Base-by-base conservation (phyloP, 2,797 vertebrate species). In the Propithecus deckenii region DNA sequence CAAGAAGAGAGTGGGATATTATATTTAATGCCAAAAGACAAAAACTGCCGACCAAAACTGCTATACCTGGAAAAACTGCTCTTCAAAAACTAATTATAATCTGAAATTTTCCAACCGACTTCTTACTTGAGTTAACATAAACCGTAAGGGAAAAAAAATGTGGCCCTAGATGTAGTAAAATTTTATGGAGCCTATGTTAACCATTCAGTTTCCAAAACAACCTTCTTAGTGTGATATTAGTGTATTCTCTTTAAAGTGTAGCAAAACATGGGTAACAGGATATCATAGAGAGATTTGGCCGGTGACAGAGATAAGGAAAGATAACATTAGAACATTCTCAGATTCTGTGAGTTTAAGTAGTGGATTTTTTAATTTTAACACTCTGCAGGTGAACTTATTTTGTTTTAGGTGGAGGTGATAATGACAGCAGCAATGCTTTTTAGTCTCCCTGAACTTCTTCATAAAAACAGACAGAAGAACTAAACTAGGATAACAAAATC, bases 311-410 rank as follows among this genome's bases (percentile, higher is more conserved):
- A 85, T 69, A 52, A 90, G 32, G 57, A 63, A 80, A 43, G 5
- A 61, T 35, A 79, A n/a, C 46, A 46, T 63, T 72, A 67, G 48
- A 75, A 87, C 18, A 80, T 55, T 48, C 35, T 32, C n/a, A 75
- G 81, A 38, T 22, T 75, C 32, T 55, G 7, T 74, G n/a, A 72
- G 41, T 85, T 57, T 91, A 85, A 57, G 4, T 35, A 95, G n/a
- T 74, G 30, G 86, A 72, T 86, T 86, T n/a, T 59, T 92, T 74
- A 86, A 94, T 38, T 50, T 75, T 43, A 81, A 30, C 91, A 76
- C 69, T 87, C 35, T 91, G 4, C 65, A 48, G 8, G 32, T 76
- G 35, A 75, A 75, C 43, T 52, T 87, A 7, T 43, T 43, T 71
- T 20, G 67, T 85, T 59, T 43, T 22, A 91, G 87, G 52, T 74